Evolutionary conservation across 1,140 invertebrate species (phyloP), one percentile per base, ranked within the genome.

Genomic region (Drosophila nasuta): DNA sequence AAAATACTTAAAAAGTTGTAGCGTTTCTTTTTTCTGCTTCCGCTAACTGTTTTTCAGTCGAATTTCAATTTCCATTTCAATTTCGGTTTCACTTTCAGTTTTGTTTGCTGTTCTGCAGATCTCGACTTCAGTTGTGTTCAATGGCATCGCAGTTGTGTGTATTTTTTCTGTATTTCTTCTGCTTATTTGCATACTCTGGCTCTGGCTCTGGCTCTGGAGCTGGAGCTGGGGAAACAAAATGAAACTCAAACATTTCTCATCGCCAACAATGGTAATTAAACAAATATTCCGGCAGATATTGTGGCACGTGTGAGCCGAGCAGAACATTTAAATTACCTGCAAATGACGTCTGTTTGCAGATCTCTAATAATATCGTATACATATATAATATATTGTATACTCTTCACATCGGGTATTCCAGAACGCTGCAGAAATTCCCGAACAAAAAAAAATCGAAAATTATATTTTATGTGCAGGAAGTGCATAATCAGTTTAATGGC

Each of bases 231-330:
- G 33, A 33, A 33, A 7, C 52, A 15, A 38, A 15, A 35, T 15
- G 30, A 56, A 56, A 38, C 52, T 38, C 7, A 56, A 56, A 35
- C 52, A 48, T 48, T 48, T 48, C 46, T 48, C 46, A 48, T 1
- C 13, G 15, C 46, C 20, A 5, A 48, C 46, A 48, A 48, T 48
- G 46, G 8, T 10, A 56, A 38, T 56, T 56, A 56, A 38, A 10
- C 33, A 56, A 56, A 56, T 56, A 56, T 30, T 13, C 30, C 30
- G 13, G 33, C 30, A 11, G 30, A 17, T 17, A 17, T 25, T 56
- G 15, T 56, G 52, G 52, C 52, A 56, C 52, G 52, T 56, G 52
- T 56, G 30, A 56, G 15, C 6, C 10, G 46, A 25, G 20, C 20
- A 4, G 46, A 17, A 48, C 13, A 48, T 48, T 48, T 7, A 43